Evolutionary conservation across 2,888 invertebrate genomes (phyloP), one percentile per base, ranked within the genome.

Genomic region (Argyresthia goedartella): DNA sequence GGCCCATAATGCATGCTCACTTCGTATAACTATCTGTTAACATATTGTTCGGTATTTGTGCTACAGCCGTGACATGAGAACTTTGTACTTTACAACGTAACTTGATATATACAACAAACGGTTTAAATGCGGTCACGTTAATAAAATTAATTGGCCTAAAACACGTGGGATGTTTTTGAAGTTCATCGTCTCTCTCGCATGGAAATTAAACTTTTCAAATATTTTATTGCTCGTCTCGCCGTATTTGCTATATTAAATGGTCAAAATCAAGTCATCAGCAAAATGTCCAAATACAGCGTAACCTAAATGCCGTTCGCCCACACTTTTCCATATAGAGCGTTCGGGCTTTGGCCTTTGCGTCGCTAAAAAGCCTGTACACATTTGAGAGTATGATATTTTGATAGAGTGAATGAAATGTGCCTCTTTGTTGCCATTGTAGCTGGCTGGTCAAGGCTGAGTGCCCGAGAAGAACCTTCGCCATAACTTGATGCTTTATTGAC

Each of bases 221-320:
- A 36, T 36, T 52, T 54, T 53, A 54, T 56, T 25, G 57, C 65
- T 66, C 57, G 73, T 74, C 57, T 75, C 65, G 55, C 81, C 77
- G 71, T 68, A 60, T 81, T 65, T 59, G 75, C 56, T 59, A 59
- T 63, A 15, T 63, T 60, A 70, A 76, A 76, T 73, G 69, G 63
- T 71, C 71, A 66, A 71, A 49, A 49, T 42, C 14, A 42, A 71
- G 68, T 63, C 62, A 64, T 69, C 67, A 60, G 67, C 67, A 60
- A 70, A 72, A 70, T 69, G 53, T 61, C 71, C 67, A 69, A 67
- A 64, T 67, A 66, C 60, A 33, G 44, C 61, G 64, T 60, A 63
- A 60, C 67, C 70, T 65, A 74, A 79, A 81, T 80, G 78, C 69
- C 61, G 76, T 71, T 78, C 85, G 73, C 85, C 85, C 78, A 85